Percentiles rank a stretch among this genome's conserved stretches.
Conservation (phyloP, 30 jellyfish, hydroid and myxozoan species). For the Hydractinia symbiolongicarpus region DNA sequence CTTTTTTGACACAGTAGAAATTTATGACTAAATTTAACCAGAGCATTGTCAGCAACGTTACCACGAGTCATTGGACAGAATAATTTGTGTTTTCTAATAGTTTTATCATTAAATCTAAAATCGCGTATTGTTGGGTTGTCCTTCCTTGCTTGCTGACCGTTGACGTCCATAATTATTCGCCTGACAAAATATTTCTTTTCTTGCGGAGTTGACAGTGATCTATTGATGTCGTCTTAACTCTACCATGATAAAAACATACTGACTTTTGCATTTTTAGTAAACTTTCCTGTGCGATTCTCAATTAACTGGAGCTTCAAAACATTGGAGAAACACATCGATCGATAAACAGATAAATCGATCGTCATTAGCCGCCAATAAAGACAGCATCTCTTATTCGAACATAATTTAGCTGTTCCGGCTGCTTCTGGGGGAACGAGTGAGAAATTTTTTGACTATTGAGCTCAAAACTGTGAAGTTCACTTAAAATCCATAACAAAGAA, state of each 20-base stretch:
- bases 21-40: too few species aligned
- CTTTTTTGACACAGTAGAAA: too few species aligned
- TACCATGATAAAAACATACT: background rate
- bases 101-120: too few species aligned
- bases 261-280: background rate
- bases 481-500: constrained; percentile 45
- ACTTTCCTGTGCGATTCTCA: background rate
- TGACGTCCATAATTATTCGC: too few species aligned
- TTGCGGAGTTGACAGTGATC: too few species aligned
- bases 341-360: constrained; percentile 19
- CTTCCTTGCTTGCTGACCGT: too few species aligned
- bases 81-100: too few species aligned
- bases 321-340: background rate
- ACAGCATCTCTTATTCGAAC: constrained; percentile 27
- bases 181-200: too few species aligned
- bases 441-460: constrained; percentile 17
- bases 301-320: constrained; percentile 2
- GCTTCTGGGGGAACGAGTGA: too few species aligned
- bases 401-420: constrained; percentile 41
- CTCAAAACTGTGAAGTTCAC: constrained; percentile 65
- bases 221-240: background rate
- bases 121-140: too few species aligned
- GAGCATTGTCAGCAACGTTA: too few species aligned
- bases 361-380: background rate
- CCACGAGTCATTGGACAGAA: too few species aligned